Base-by-base conservation (phyloP, 2,888 invertebrate genomes). In the Alloplasta piceator region DNA sequence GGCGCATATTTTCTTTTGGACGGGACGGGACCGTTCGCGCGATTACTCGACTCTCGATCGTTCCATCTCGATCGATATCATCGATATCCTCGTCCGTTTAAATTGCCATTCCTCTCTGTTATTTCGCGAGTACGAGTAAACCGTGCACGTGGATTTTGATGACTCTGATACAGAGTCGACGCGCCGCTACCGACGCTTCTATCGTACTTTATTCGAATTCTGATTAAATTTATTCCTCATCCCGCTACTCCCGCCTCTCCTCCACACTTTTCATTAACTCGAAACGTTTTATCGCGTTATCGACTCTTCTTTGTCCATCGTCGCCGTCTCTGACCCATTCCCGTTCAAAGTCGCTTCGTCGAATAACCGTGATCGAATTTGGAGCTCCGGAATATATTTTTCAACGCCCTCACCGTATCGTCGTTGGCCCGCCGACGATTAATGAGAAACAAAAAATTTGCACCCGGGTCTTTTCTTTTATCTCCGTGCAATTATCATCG, bases 321-420 rank as follows among this genome's bases (percentile, higher is more conserved):
- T 73, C 60, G 43, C 52, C 72, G n/a, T 72, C 55, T 41, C 5
- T 58, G 26, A 56, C 60, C 61, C 55, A 63, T 41, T 72, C 71
- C 63, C 74, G 58, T 78, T 71, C 78, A 78, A 67, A 26, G 26
- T 26, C 74, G 58, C 56, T 79, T 46, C 76, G 80, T 82, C 80
- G 80, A 83, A 85, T 80, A 56, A 75, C 67, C 64, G 68, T 75
- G 82, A 85, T 83, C 83, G 82, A 83, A 85, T 83, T 85, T 84
- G 48, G 66, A 64, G 80, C 60, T 39, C n/a, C 43, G 55, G 52
- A 64, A 70, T 48, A 77, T 82, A 73, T 79, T 63, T 61, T 50
- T 70, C 48, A 26, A 26, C 41, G 39, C 50, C 64, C 64, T 80
- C 39, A 41, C 50, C 36, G 48, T 43, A 14, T 67, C 66, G 64